Evolutionary conservation across 2,113 vertebrate species (phyloP).

Genomic region (Dicaeum eximium): DNA sequence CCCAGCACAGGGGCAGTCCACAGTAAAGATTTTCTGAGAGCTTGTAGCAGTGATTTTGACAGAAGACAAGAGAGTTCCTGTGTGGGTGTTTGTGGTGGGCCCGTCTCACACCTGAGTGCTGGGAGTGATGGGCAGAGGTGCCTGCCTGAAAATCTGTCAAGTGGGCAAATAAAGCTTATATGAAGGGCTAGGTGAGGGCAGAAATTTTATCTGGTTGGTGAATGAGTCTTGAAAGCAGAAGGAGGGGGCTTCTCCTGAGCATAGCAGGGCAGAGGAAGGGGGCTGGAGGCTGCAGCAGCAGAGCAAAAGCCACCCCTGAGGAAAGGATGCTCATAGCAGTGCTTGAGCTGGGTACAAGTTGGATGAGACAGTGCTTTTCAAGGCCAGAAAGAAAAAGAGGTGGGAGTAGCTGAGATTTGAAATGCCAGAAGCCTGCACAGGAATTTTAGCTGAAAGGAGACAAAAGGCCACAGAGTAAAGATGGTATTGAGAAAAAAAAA

Average conservation of each 20-base stretch:
- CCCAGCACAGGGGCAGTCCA: not conserved
- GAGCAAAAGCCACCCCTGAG: not conserved
- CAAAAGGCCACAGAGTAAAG: not conserved
- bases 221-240: not conserved
- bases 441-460: constrained; percentile 21
- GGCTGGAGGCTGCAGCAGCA: not conserved
- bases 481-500: not conserved
- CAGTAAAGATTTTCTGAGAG: not conserved
- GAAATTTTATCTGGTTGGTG: not conserved
- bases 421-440: constrained; percentile 1
- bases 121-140: not conserved
- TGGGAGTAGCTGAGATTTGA: not conserved
- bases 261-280: not conserved
- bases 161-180: not conserved
- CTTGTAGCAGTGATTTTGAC: not conserved
- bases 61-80: not conserved
- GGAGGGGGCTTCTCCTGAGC: not conserved
- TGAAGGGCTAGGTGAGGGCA: not conserved
- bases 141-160: not conserved
- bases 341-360: not conserved
- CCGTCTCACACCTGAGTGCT: not conserved
- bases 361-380: not conserved
- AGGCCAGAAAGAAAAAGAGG: constrained; percentile 18
- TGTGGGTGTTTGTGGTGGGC: not conserved
- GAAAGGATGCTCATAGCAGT: not conserved